Evolutionary conservation across 2,797 vertebrate species (phyloP).

Genomic region (Mus spretus): DNA sequence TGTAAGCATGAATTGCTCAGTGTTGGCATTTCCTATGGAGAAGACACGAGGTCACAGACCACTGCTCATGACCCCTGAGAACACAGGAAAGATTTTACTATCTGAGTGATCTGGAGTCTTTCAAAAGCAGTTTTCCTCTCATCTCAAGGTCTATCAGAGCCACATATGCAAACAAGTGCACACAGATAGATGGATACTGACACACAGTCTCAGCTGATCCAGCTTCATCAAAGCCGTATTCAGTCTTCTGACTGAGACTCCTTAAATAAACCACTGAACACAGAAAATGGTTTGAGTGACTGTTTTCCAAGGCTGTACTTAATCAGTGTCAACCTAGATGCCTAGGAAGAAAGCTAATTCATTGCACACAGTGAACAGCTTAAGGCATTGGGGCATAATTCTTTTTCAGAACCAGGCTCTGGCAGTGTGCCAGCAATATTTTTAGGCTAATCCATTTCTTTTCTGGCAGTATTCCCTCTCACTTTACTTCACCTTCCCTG

Average conservation of each 20-base stretch:
- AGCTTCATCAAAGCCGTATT: neutral
- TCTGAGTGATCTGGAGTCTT: neutral
- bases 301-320: constrained; percentile 5
- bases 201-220: neutral
- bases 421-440: constrained; percentile 13
- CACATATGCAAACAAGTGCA: neutral
- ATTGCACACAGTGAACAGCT: neutral
- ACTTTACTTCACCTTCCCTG: neutral
- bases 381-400: constrained; percentile 18
- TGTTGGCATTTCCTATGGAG: neutral
- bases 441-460: neutral
- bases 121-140: constrained; percentile 4
- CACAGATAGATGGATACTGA: neutral
- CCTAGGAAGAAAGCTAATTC: constrained; percentile 34
- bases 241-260: neutral
- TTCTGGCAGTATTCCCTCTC: constrained; percentile 11
- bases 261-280: constrained; percentile 16
- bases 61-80: neutral
- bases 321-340: constrained; percentile 24
- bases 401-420: constrained; percentile 15
- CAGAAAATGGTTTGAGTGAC: constrained; percentile 26
- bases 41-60: neutral
- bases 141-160: neutral
- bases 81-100: neutral
- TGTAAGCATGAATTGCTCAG: neutral